These are phyloP conservation scores for Drosophila pruinosa DNA, from an alignment of 1,140 invertebrate genomes.

Conservation along the genomic window DNA sequence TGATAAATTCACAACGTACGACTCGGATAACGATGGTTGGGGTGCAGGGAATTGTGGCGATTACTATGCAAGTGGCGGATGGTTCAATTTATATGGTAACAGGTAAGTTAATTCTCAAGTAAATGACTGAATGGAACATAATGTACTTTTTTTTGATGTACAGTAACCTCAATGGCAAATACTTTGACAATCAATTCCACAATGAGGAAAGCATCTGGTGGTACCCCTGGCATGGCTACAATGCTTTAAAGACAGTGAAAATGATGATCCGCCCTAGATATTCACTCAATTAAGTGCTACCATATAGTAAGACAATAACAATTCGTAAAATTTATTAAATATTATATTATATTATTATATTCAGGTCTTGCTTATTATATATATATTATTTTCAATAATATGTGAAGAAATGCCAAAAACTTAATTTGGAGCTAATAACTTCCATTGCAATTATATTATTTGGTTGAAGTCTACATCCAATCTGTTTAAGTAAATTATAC, in stretches of 20 bases:
- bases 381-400: too few relatives aligned
- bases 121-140: not conserved
- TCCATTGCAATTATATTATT: too few relatives aligned
- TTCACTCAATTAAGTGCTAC: not conserved
- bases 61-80: constrained; percentile 86
- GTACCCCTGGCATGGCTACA: constrained; percentile 13
- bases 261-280: constrained; percentile 25
- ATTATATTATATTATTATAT: too few relatives aligned
- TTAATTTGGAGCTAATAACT: too few relatives aligned
- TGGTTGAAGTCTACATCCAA: too few relatives aligned
- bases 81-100: constrained; percentile 84
- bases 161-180: constrained; percentile 49
- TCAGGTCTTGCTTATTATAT: too few relatives aligned
- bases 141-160: not conserved
- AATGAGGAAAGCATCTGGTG: constrained; percentile 11
- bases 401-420: too few relatives aligned
- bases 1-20: constrained; percentile 87
- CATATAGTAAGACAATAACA: too few relatives aligned
- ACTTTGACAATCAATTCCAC: not conserved
- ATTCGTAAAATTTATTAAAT: too few relatives aligned
- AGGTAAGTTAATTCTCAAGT: constrained; percentile 18
- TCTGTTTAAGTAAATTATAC: too few relatives aligned
- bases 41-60: constrained; percentile 86
- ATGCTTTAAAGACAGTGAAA: not conserved
- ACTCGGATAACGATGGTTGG: constrained; percentile 87